Evolutionary conservation across 2,113 vertebrate genomes (phyloP), one percentile per base, ranked within the genome.

Genomic region (Capricornis sumatraensis): DNA sequence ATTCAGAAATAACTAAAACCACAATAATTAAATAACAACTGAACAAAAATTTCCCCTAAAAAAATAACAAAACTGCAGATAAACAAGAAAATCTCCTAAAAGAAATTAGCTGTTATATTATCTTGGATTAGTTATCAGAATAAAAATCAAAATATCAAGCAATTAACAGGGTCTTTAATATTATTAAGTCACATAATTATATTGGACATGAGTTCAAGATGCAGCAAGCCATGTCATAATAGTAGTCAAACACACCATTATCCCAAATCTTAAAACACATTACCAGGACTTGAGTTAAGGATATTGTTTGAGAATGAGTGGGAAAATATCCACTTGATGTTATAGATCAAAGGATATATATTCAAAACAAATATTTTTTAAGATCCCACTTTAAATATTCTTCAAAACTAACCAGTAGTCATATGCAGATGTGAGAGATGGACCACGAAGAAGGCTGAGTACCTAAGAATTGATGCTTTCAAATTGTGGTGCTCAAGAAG

Each of bases 1-100:
- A 88, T 84, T 96, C 23, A 93, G 47, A 94, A 97, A 74, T 86
- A 93, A 87, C 87, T 95, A 95, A 95, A 96, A 57, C 30, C 33
- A 78, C 67, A 10, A 92, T 27, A 60, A 82, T 76, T 87, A 92
- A 90, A 91, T 58, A 53, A 11, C 85, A 94, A 81, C 19, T 71
- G 13, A 30, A 94, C 64, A 40, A 60, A 91, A 95, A 82, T 21
- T 50, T 30, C 6, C 19, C 25, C 55, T 12, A 11, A 16, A 85
- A 86, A 90, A 93, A 86, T 36, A 92, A 74, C 12, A 90, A 92
- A 96, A 94, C 11, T 36, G 15, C 17, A 92, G 40, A 92, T 57
- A 83, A 86, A 74, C 30, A 81, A 92, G n/a, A 87, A 94, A 97
- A 64, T 57, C n/a, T 30, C 27, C 52, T 58, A 2, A 91, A 93